Conservation (phyloP, 2,797 vertebrate genomes). For the Channa striata region DNA sequence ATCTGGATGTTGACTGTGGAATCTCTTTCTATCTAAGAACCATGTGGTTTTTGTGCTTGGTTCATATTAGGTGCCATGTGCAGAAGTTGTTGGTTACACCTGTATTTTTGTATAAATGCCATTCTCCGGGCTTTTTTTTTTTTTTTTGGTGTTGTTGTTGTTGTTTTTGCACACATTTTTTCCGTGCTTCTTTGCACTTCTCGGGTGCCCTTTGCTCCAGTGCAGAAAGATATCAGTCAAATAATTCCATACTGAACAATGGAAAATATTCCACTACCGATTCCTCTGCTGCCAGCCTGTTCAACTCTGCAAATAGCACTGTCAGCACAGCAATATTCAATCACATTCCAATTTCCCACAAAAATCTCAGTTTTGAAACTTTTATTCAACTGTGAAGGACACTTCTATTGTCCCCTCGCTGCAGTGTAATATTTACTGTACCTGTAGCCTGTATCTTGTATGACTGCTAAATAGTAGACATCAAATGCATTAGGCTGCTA, state of each 20-base stretch:
- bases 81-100: constrained; percentile 19
- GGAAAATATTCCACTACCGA: constrained; percentile 29
- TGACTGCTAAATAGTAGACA: neutral
- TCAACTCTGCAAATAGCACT: constrained; percentile 29
- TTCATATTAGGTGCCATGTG: constrained; percentile 11
- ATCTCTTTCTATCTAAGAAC: neutral
- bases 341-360: constrained; percentile 28
- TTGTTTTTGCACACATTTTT: neutral
- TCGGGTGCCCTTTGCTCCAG: constrained; percentile 4
- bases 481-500: neutral
- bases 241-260: constrained; percentile 42
- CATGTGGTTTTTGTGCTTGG: neutral
- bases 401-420: constrained; percentile 8
- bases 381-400: constrained; percentile 7
- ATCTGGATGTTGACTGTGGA: neutral
- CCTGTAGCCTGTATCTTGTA: neutral
- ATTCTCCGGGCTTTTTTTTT: constrained; percentile 6
- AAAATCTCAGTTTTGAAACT: constrained; percentile 14
- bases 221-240: constrained; percentile 32
- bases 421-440: neutral
- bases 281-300: constrained; percentile 21
- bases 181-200: constrained; percentile 12
- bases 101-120: constrained; percentile 15
- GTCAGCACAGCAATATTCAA: constrained; percentile 34
- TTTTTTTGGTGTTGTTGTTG: constrained; percentile 3